Evolutionary conservation across 2,888 invertebrate genomes (phyloP), one percentile per base, ranked within the genome.

Genomic region (Muschampia staudingeri): DNA sequence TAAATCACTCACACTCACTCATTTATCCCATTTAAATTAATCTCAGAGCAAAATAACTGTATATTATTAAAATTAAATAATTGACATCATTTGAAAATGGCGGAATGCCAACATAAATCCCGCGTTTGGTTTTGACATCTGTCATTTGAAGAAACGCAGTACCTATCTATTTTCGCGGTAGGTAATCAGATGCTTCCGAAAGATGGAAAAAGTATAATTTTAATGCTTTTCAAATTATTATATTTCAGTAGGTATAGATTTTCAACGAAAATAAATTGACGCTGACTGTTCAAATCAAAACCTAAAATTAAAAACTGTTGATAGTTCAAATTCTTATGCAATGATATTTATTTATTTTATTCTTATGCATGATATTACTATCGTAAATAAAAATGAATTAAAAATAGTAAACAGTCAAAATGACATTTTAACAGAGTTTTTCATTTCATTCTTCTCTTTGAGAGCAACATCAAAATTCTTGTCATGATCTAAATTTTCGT

Each of bases 401-500:
- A 19, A 65, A 25, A 19, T 11, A 12, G 16, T 65, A 25, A 65
- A 65, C 19, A 12, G 25, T 65, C 61, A 65, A 25, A 25, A 65
- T 65, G 61, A 65, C 19, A 9, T 11, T 65, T 25, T 65, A 30
- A 65, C 30, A 65, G 61, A 30, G 61, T 65, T 8, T 5, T 40
- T 40, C 8, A 40, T 40, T 40, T 40, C 40, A 40, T 7, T 3
- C 9, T 42, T 25, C 34, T 37, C 9, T 77, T 61, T 81, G 79
- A 56, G 79, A 82, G 79, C 67, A 78, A 19, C 77, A 73, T 70
- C 81, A 81, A 80, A 81, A 81, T 80, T 82, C 4, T 78, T 69
- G 67, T 67, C 25, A 7, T 48, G 14, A 56, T 37, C 56, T 37
- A 75, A 56, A 75, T 56, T 75, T 52, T 56, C 6, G 48, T 73